Conservation (phyloP, 2,113 vertebrate species). For the Bagarius yarrelli region DNA sequence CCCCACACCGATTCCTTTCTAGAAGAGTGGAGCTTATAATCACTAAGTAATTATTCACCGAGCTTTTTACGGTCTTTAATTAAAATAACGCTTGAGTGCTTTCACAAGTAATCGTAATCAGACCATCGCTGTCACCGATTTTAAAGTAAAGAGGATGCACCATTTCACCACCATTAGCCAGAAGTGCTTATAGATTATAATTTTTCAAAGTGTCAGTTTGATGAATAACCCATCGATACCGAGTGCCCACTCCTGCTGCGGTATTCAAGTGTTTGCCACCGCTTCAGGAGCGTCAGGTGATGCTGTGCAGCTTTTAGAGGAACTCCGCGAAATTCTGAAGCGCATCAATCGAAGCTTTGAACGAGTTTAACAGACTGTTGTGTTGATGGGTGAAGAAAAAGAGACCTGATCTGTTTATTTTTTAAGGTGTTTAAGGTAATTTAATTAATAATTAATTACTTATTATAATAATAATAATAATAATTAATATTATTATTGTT, state of each 20-base stretch:
- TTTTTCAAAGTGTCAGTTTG: constrained; percentile 20
- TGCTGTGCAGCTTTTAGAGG: not conserved
- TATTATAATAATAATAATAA: too few species aligned
- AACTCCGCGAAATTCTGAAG: not conserved
- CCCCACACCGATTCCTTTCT: too few species aligned
- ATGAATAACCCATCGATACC: constrained; percentile 37
- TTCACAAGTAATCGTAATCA: not conserved
- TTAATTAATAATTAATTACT: too few species aligned
- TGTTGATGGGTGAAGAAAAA: not conserved
- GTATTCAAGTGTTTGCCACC: constrained; percentile 24
- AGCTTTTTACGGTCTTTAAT: not conserved
- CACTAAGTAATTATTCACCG: not conserved
- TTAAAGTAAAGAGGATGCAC: constrained; percentile 13
- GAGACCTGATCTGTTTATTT: too few species aligned
- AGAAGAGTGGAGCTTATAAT: too few species aligned
- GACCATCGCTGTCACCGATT: constrained; percentile 2
- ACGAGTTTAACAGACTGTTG: not conserved
- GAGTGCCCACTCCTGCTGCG: constrained; percentile 21
- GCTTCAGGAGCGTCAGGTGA: not conserved
- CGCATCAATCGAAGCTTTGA: not conserved
- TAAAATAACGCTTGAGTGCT: not conserved
- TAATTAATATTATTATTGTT: too few species aligned
- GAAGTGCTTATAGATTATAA: constrained; percentile 47
- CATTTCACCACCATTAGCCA: constrained; percentile 38
- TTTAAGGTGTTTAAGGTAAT: too few species aligned